Base-by-base conservation (phyloP, 2,797 vertebrate species). In the Adrianichthys oophorus region DNA sequence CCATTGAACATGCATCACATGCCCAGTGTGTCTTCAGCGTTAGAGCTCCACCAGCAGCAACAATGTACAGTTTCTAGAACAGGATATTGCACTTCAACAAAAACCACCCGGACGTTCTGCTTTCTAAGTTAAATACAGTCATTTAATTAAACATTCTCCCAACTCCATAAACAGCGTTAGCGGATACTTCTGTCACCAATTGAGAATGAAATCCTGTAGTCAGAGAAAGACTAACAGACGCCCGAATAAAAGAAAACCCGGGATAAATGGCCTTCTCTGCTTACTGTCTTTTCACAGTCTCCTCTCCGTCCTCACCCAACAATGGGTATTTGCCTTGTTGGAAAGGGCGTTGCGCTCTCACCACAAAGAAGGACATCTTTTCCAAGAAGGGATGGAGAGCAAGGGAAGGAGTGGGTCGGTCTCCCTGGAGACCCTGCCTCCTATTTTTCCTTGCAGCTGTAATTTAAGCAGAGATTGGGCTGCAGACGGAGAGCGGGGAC, bases 241-340 rank as follows among this genome's bases (percentile, higher is more conserved):
- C 76, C 75, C 48, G 75, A 78, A 84, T 81, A 53, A 85, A 85
- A 88, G 85, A 82, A 85, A 87, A 85, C 70, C 68, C 78, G 60
- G 55, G 50, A 76, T 54, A 48, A 89, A 92, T 92, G 91, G 92
- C 91, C 91, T 90, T 89, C 85, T 86, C 82, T 64, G 66, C 56
- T 45, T 68, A 47, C 12, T 46, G 49, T 67, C 59, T 74, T 48
- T 51, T 58, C 76, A 37, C 70, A 56, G 68, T 72, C 72, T 70
- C 64, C 51, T 59, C 54, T 70, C 62, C 44, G 23, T 29, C 68
- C 53, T 87, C 80, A 67, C 75, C 44, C 62, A 10, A 86, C 92
- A 92, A 93, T 92, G 90, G 90, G 89, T 93, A 91, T 93, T 93
- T 92, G 91, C 91, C 91, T 92, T 92, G 85, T 71, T 85, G 91